These are phyloP conservation scores for Isurus oxyrinchus DNA, from an alignment of 2,113 vertebrate genomes.

Conservation along the genomic window DNA sequence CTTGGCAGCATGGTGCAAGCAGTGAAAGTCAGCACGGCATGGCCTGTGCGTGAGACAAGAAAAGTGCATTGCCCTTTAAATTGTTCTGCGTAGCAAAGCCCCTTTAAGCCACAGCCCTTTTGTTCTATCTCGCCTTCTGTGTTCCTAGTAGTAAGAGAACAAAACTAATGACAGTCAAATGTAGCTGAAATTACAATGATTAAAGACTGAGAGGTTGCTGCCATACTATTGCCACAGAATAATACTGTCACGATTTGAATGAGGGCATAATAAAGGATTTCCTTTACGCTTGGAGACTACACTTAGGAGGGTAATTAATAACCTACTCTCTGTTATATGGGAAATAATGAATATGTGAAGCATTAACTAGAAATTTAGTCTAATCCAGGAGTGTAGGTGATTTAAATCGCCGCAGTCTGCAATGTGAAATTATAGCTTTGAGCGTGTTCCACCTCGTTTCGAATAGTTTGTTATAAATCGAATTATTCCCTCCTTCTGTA, in stretches of 20 bases:
- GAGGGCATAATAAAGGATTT: constrained; percentile 5
- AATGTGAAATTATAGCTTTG: background rate
- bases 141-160: background rate
- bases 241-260: background rate
- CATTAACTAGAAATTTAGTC: background rate
- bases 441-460: background rate
- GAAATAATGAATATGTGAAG: background rate
- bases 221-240: background rate
- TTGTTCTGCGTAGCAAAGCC: background rate
- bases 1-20: background rate
- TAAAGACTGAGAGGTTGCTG: background rate
- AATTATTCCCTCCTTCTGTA: background rate
- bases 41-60: background rate
- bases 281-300: background rate
- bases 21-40: background rate
- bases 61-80: background rate
- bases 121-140: background rate
- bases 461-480: background rate
- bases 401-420: background rate
- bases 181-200: background rate
- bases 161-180: background rate
- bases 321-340: background rate
- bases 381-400: background rate
- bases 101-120: background rate
- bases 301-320: background rate